phyloP scores from a whole-genome alignment of 2,888 invertebrate species.

The Aricia artaxerxes region DNA sequence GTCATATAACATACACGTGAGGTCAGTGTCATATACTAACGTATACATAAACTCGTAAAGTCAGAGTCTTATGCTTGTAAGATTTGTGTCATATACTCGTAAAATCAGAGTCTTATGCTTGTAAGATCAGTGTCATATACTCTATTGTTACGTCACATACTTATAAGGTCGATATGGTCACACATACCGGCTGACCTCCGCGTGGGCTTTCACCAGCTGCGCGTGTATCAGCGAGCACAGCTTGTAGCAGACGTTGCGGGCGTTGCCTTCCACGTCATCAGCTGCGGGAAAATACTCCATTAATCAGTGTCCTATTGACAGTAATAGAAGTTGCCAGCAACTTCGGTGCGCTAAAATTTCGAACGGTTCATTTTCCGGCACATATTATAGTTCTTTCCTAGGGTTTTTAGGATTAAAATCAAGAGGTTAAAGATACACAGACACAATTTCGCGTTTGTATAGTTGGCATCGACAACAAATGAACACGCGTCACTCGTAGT shows the following conservation, averaged over 20 bases:
- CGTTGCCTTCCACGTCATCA: conserved; percentile 55
- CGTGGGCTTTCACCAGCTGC: conserved; percentile 88
- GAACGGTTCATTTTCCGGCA: no score
- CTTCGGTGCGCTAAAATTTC: no score
- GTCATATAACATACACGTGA: not conserved
- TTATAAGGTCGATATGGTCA: not conserved
- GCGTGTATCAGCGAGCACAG: conserved; percentile 89
- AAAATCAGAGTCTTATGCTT: not conserved
- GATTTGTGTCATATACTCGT: not conserved
- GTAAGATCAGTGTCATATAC: not conserved
- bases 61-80: not conserved
- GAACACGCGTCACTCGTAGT: no score
- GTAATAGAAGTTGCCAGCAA: no score
- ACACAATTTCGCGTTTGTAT: no score
- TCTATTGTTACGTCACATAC: not conserved
- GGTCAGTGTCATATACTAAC: not conserved
- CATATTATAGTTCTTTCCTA: no score
- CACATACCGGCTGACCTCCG: conserved; percentile 85
- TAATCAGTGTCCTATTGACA: not conserved
- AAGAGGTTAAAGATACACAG: no score
- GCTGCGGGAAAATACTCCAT: conserved; percentile 40
- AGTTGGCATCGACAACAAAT: no score
- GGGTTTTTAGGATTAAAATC: no score
- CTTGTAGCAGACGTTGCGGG: conserved; percentile 85
- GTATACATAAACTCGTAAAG: not conserved